phyloP scores from a whole-genome alignment of 2,797 vertebrate species.

The Leptoclinus maculatus region DNA sequence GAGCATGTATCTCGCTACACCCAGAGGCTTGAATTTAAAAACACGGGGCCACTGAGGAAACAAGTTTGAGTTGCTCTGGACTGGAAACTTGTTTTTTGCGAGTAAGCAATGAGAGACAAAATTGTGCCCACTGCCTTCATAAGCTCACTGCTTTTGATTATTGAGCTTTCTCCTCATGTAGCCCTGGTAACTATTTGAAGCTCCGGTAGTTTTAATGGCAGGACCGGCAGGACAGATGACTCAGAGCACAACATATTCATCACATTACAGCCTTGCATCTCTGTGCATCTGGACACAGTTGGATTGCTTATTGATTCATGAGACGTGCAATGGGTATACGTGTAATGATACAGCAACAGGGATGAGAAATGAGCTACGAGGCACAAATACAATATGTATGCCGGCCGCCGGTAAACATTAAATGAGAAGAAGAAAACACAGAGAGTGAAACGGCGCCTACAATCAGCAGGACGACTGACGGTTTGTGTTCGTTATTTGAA shows the following conservation, averaged over 20 bases:
- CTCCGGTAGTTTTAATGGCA: constrained; percentile 5
- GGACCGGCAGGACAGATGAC: constrained; percentile 1
- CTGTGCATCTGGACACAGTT: constrained; percentile 2
- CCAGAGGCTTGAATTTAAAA: constrained; percentile 24
- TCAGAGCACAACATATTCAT: constrained; percentile 26
- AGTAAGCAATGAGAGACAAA: neutral
- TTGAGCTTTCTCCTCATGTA: neutral
- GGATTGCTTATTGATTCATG: constrained; percentile 33
- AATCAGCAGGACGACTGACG: neutral
- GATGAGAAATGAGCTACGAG: constrained; percentile 17
- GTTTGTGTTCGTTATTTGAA: too few species aligned
- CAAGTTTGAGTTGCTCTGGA: neutral
- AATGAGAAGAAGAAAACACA: neutral
- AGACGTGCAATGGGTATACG: neutral
- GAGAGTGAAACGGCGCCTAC: too few species aligned
- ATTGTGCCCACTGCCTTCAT: neutral
- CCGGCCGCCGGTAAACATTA: neutral
- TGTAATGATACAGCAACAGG: neutral
- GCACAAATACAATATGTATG: neutral
- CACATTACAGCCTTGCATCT: neutral
- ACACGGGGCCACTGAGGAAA: neutral
- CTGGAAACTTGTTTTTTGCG: neutral
- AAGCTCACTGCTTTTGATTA: neutral
- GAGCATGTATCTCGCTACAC: neutral
- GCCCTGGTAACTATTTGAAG: neutral